These are phyloP conservation scores for Tribolium madens DNA, from an alignment of 1,140 invertebrate genomes.

Conservation along the genomic window DNA sequence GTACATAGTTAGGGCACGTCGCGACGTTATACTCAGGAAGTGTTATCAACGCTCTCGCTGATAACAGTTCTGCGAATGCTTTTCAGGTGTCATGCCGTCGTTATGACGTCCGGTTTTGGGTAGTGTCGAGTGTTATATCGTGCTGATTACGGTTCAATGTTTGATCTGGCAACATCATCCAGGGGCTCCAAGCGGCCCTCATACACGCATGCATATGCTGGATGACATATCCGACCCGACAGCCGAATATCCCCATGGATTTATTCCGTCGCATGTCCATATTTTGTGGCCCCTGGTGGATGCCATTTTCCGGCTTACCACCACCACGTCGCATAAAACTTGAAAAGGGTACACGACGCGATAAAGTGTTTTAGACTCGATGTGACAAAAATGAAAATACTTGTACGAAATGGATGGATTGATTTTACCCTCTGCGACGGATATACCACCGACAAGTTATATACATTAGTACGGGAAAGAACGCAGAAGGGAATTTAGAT, in stretches of 20 bases:
- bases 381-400: background rate
- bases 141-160: slow-evolving; percentile 38
- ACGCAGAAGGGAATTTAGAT: background rate
- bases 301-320: slow-evolving; percentile 7
- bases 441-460: background rate
- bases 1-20: slow-evolving; percentile 10
- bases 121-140: slow-evolving; percentile 31
- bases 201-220: slow-evolving; percentile 22
- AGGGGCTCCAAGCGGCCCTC: slow-evolving; percentile 5
- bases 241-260: slow-evolving; percentile 26
- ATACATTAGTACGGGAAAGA: background rate
- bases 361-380: background rate
- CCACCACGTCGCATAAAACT: background rate
- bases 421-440: background rate
- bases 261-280: slow-evolving; percentile 38
- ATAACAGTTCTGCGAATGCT: slow-evolving; percentile 20
- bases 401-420: background rate
- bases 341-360: slow-evolving; percentile 1
- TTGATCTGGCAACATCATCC: slow-evolving; percentile 35
- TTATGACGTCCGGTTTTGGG: slow-evolving; percentile 31
- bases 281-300: background rate
- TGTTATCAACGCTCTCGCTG: slow-evolving; percentile 1
- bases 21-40: slow-evolving; percentile 19
- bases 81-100: slow-evolving; percentile 23
- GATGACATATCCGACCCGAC: slow-evolving; percentile 22